A percentile compares a stretch with the other conserved stretches of the same genome.
phyloP scores from a whole-genome alignment of 1,140 invertebrate species.

The Pseudomyrmex cubaensis region DNA sequence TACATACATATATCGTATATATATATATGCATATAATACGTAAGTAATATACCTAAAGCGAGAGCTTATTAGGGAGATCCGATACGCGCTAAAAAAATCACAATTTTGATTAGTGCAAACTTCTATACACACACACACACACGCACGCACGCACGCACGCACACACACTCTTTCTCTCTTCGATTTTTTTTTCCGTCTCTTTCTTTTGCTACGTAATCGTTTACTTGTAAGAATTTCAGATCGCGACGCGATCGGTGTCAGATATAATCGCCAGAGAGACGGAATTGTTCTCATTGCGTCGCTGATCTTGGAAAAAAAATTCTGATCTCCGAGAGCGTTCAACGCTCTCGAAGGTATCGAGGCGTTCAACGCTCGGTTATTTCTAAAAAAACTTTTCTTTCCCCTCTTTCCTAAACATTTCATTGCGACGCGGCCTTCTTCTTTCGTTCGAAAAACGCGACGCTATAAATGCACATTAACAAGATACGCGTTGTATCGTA shows the following conservation, averaged over 20 bases:
- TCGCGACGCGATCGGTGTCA: background rate
- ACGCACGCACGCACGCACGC: background rate
- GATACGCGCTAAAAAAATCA: conserved; percentile 7
- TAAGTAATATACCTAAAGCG: conserved; percentile 61
- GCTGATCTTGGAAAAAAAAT: background rate
- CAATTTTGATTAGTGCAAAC: conserved; percentile 64
- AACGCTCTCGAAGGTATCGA: too few relatives aligned
- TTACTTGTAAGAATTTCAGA: conserved; percentile 36
- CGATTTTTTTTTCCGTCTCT: background rate
- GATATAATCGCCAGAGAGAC: conserved; percentile 9
- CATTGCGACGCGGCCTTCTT: background rate
- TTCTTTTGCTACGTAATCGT: background rate
- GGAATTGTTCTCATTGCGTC: conserved; percentile 3
- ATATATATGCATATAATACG: conserved; percentile 27
- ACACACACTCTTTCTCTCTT: background rate
- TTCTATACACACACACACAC: conserved; percentile 14
- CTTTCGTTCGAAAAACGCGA: conserved; percentile 49
- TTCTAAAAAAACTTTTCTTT: background rate
- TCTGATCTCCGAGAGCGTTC: too few relatives aligned
- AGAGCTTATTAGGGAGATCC: conserved; percentile 34
- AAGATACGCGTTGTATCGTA: conserved; percentile 45
- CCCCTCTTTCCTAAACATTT: background rate
- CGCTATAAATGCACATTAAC: conserved; percentile 59
- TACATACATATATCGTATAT: too few relatives aligned
- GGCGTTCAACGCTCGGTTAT: conserved; percentile 25